These are phyloP conservation scores for Cremastinae sp. DNA, from an alignment of 2,888 invertebrate genomes.

Conservation along the genomic window DNA sequence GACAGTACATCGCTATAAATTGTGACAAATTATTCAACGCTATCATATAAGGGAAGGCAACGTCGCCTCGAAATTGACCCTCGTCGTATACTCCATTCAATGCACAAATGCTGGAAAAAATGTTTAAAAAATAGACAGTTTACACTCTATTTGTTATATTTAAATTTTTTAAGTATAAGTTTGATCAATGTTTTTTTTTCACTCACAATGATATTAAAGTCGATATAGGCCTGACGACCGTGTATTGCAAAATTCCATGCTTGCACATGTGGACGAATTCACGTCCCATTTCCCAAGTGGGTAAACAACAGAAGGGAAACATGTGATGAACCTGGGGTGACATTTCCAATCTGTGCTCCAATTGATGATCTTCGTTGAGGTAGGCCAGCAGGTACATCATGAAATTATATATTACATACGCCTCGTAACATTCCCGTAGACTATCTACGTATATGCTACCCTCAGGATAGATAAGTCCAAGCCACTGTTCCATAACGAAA, in stretches of 20 bases:
- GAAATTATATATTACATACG: slow-evolving; percentile 98
- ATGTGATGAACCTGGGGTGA: slow-evolving; percentile 94
- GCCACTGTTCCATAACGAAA: slow-evolving; percentile 83
- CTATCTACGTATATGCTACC: slow-evolving; percentile 96
- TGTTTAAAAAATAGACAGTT: too few species aligned
- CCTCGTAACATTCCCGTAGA: slow-evolving; percentile 97
- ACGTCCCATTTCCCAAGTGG: slow-evolving; percentile 96
- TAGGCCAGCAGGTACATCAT: slow-evolving; percentile 97
- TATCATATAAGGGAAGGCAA: slow-evolving; percentile 95
- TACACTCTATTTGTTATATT: background rate
- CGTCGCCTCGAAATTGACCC: slow-evolving; percentile 92
- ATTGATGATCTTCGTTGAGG: slow-evolving; percentile 91
- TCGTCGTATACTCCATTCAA: slow-evolving; percentile 93
- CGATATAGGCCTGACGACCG: slow-evolving; percentile 93
- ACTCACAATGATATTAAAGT: slow-evolving; percentile 94
- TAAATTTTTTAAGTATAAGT: background rate
- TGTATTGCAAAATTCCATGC: slow-evolving; percentile 97
- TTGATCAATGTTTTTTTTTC: too few species aligned
- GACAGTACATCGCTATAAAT: slow-evolving; percentile 97
- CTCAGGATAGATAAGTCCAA: slow-evolving; percentile 92
- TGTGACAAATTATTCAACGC: slow-evolving; percentile 95
- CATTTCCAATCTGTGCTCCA: slow-evolving; percentile 90
- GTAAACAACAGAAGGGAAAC: slow-evolving; percentile 94
- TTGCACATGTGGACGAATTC: slow-evolving; percentile 97
- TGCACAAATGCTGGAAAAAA: slow-evolving; percentile 88